A percentile compares a stretch with the other conserved stretches of the same genome.
Conservation (phyloP, 1,140 invertebrate genomes). For the Heterodera schachtii region DNA sequence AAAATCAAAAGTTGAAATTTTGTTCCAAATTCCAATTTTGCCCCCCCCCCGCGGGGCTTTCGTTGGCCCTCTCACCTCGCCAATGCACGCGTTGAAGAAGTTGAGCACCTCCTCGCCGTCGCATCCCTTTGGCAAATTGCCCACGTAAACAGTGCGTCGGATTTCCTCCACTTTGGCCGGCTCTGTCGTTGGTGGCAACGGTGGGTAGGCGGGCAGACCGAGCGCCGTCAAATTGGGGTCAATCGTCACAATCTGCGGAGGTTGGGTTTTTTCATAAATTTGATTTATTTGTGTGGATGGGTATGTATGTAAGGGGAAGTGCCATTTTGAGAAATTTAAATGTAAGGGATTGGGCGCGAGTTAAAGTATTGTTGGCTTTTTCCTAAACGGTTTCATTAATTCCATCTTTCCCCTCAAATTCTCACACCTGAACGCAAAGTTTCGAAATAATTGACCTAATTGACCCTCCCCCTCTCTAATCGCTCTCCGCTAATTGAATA, state of each 20-base stretch:
- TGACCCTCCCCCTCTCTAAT: no score
- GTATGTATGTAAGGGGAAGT: neutral
- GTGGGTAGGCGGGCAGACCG: slow-evolving; percentile 86
- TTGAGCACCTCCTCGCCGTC: slow-evolving; percentile 59
- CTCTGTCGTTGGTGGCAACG: slow-evolving; percentile 85
- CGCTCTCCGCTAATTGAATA: neutral
- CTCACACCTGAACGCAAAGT: no score
- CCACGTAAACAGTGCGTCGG: slow-evolving; percentile 80
- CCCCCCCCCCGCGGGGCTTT: neutral
- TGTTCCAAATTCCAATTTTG: neutral
- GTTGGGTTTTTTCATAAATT: no score
- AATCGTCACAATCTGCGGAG: slow-evolving; percentile 76
- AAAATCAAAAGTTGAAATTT: no score
- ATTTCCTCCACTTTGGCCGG: slow-evolving; percentile 92
- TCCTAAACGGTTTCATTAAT: no score
- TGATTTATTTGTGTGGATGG: neutral
- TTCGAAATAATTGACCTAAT: no score
- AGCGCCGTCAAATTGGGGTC: slow-evolving; percentile 84
- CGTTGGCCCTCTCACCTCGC: slow-evolving; percentile 55
- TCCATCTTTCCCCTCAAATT: no score
- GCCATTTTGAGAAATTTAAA: neutral
- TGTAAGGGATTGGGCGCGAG: no score
- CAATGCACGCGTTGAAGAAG: slow-evolving; percentile 61
- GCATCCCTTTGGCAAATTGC: slow-evolving; percentile 69
- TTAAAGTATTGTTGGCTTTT: no score